Evolutionary conservation across 2,113 vertebrate genomes (phyloP), one percentile per base, ranked within the genome.

Genomic region (Asarcornis scutulata): DNA sequence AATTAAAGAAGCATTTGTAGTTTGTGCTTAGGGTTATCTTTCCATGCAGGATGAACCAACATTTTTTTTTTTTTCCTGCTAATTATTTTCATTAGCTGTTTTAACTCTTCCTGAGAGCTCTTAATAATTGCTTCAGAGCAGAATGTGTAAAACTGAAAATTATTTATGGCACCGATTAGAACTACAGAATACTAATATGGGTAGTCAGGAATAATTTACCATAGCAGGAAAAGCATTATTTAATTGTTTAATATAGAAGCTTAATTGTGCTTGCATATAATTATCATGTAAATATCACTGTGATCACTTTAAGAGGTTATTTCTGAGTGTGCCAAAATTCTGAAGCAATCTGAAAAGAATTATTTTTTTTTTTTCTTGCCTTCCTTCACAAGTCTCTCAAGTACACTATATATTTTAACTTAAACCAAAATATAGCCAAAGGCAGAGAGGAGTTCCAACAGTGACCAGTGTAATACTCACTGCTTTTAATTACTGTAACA

Each of bases 401-500:
- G 67, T 81, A 32, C 67, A 29, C 36, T 86, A 40, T 94, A 38
- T 59, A 85, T 71, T 95, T 94, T 87, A 83, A 89, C 80, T 96
- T 94, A 92, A 96, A 96, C 93, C 90, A 86, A 95, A 91, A 95
- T 36, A 87, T 91, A 92, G 96, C 96, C 79, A 69, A 86, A 69
- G 96, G 96, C 96, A 98, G 79, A 95, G 83, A 95, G 88, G 92
- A 83, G 58, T 88, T 90, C 96, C 89, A 83, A 86, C 97, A 96
- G 96, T 97, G 98, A 95, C 97, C 97, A 91, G 95, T 48, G 74
- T 94, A 92, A 93, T 78, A 88, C 74, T 80, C 94, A 59, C 86
- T 89, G 88, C 96, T 95, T 96, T 98, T 97, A 97, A 97, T 98
- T 98, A 97, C 96, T 96, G 84, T 93, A 96, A 96, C 96, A 96